These are phyloP conservation scores for Micromys minutus DNA, from an alignment of 2,113 vertebrate species.

Conservation along the genomic window DNA sequence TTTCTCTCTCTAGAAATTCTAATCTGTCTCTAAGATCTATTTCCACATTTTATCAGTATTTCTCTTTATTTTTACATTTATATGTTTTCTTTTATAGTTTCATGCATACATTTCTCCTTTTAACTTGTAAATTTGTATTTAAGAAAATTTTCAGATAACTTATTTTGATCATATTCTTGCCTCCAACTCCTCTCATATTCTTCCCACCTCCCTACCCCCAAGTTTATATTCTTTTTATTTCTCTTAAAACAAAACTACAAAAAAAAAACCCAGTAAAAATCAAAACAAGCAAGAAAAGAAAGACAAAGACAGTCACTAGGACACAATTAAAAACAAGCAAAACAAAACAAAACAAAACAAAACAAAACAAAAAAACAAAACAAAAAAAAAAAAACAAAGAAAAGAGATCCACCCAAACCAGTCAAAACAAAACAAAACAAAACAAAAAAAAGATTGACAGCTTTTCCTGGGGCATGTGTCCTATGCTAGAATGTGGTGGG, in stretches of 20 bases:
- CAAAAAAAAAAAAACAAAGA: too few species aligned
- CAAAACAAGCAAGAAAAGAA: not conserved
- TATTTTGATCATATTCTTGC: not conserved
- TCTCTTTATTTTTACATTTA: too few species aligned
- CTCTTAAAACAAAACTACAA: not conserved
- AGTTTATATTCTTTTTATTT: not conserved
- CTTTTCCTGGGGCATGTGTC: not conserved
- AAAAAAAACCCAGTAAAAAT: not conserved
- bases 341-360: not conserved
- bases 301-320: not conserved
- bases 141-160: not conserved
- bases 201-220: not conserved
- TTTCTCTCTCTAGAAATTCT: too few species aligned
- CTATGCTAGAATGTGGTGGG: not conserved
- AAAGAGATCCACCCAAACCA: not conserved
- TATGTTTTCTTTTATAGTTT: not conserved
- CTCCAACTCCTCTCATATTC: too few species aligned
- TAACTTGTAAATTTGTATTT: not conserved
- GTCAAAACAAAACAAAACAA: not conserved
- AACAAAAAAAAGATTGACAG: not conserved
- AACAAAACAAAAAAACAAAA: not conserved
- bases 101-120: not conserved
- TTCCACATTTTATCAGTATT: too few species aligned
- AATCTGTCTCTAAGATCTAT: too few species aligned
- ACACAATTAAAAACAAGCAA: not conserved